phyloP scores from a whole-genome alignment of 35 echinoderm and acorn worm species.

The Heliocidaris erythrogramma region DNA sequence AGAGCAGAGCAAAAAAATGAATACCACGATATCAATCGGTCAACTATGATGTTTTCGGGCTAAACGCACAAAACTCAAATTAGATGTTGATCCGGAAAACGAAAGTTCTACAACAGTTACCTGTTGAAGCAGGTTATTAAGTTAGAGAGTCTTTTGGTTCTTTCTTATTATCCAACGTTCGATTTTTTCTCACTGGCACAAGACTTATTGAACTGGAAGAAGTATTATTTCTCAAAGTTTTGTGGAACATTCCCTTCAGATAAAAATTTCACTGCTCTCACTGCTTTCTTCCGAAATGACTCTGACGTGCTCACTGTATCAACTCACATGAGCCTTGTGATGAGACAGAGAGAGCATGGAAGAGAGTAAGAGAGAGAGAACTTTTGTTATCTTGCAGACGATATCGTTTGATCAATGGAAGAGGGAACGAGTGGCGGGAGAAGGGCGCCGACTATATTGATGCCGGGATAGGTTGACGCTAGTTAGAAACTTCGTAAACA shows the following conservation, averaged over 20 bases:
- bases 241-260: neutral
- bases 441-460: neutral
- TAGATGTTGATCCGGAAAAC: neutral
- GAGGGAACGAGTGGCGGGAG: neutral
- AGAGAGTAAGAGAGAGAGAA: neutral
- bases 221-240: neutral
- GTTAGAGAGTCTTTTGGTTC: neutral
- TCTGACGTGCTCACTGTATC: neutral
- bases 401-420: neutral
- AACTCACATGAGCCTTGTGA: neutral
- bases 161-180: neutral
- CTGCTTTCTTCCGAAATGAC: neutral
- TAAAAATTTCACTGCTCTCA: neutral
- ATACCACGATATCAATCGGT: neutral
- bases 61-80: neutral
- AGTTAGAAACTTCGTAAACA: neutral
- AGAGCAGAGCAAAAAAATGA: neutral
- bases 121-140: neutral
- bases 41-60: neutral
- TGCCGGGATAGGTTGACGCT: neutral
- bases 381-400: slow-evolving; percentile 9
- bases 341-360: neutral
- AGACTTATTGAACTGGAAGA: neutral
- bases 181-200: neutral
- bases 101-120: neutral